Percentiles rank a stretch among this genome's conserved stretches.
These are phyloP conservation scores for Drosophila pallidifrons DNA, from an alignment of 1,140 invertebrate genomes.

Conservation along the genomic window DNA sequence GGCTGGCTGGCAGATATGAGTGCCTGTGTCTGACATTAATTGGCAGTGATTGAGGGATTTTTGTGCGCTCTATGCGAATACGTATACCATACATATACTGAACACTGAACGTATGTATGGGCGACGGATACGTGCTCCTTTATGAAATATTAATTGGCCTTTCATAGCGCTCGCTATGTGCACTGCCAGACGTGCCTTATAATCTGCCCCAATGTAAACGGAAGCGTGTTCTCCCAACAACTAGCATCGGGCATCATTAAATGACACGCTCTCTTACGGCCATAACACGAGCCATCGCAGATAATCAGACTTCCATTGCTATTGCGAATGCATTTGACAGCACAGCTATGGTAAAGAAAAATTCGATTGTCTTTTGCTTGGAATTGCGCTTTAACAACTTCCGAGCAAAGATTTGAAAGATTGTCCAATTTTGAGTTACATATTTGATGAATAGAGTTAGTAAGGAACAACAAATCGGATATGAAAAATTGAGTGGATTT, in stretches of 20 bases:
- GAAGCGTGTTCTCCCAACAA: conserved; percentile 28
- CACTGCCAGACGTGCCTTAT: conserved; percentile 66
- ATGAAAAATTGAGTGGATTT: too few relatives aligned
- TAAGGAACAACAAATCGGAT: background rate
- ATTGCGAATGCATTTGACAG: conserved; percentile 8
- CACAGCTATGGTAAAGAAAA: background rate
- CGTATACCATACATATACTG: background rate
- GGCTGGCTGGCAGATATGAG: conserved; percentile 77
- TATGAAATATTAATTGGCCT: conserved; percentile 83
- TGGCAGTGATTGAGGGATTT: conserved; percentile 83
- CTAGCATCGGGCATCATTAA: conserved; percentile 51
- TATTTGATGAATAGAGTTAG: background rate
- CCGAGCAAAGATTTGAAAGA: too few relatives aligned
- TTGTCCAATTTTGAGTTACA: background rate
- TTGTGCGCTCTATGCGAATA: conserved; percentile 53
- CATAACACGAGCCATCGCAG: background rate
- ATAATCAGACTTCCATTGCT: conserved; percentile 13
- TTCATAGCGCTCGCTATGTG: conserved; percentile 56
- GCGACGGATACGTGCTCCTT: conserved; percentile 73
- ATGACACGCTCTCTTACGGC: conserved; percentile 10
- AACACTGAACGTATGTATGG: conserved; percentile 29
- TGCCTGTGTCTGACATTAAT: conserved; percentile 83
- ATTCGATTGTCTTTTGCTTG: background rate
- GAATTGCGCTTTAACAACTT: background rate
- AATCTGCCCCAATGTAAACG: conserved; percentile 71